phyloP scores from a whole-genome alignment of 2,888 invertebrate genomes.

The Buathra laborator region DNA sequence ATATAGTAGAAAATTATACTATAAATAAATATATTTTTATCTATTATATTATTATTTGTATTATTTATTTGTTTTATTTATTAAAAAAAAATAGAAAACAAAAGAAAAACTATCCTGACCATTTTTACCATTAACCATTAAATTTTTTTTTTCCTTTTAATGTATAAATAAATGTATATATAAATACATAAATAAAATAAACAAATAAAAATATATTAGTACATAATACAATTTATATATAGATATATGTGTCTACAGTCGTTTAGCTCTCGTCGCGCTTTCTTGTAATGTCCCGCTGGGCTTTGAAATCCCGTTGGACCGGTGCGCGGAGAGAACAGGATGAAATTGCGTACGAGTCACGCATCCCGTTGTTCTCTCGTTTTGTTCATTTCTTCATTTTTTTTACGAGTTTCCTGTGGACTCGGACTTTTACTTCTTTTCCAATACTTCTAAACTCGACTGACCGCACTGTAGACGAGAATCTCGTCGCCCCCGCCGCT shows the following conservation, averaged over 20 bases:
- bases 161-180: neutral
- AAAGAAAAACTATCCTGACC: too few species aligned
- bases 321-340: conserved; percentile 38
- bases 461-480: neutral
- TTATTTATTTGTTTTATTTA: too few species aligned
- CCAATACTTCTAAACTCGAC: neutral
- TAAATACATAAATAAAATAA: neutral
- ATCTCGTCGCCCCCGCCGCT: conserved; percentile 13
- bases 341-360: conserved; percentile 39
- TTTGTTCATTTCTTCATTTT: conserved; percentile 13
- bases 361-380: conserved; percentile 52
- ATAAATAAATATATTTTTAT: too few species aligned
- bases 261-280: conserved; percentile 39
- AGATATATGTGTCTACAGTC: neutral
- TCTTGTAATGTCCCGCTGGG: conserved; percentile 22
- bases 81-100: too few species aligned
- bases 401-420: conserved; percentile 10
- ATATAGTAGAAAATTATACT: neutral
- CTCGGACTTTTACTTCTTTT: neutral
- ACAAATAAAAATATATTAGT: neutral
- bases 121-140: too few species aligned
- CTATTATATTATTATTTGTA: too few species aligned
- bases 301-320: conserved; percentile 56
- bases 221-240: neutral
- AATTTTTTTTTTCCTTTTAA: too few species aligned